Evolutionary conservation across 2,888 invertebrate species (phyloP).

Genomic region (Dilophus febrilis): DNA sequence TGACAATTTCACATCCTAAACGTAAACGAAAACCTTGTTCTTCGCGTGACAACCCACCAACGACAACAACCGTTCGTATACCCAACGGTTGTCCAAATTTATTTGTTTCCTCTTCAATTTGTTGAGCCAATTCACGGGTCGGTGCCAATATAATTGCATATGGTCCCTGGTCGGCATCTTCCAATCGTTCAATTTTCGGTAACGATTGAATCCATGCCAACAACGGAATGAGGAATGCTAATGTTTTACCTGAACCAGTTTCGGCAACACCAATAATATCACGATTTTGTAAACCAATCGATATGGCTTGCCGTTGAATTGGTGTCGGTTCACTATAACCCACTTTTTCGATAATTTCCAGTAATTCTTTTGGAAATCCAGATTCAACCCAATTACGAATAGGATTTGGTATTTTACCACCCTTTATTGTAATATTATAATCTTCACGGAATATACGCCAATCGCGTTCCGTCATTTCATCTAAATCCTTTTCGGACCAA

Average conservation of each 20-base stretch:
- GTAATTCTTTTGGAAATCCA: conserved; percentile 70
- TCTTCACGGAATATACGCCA: conserved; percentile 99
- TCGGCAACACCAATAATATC: conserved; percentile 99
- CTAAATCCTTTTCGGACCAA: conserved; percentile 88
- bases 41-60: conserved; percentile 93
- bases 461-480: conserved; percentile 97
- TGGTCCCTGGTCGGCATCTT: conserved; percentile 88
- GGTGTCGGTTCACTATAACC: conserved; percentile 98
- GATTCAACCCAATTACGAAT: conserved; percentile 92
- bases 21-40: conserved; percentile 95
- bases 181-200: conserved; percentile 84
- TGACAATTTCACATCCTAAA: conserved; percentile 97
- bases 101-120: conserved; percentile 96
- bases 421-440: conserved; percentile 96
- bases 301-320: conserved; percentile 97
- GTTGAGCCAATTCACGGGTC: conserved; percentile 97
- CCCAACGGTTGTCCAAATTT: conserved; percentile 91
- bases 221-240: conserved; percentile 93
- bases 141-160: conserved; percentile 98
- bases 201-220: conserved; percentile 95
- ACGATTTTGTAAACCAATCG: conserved; percentile 85
- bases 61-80: conserved; percentile 91
- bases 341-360: conserved; percentile 85
- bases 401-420: conserved; percentile 92
- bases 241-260: conserved; percentile 97